Conservation (phyloP, 2,113 vertebrate species). For the Poicephalus gulielmi region DNA sequence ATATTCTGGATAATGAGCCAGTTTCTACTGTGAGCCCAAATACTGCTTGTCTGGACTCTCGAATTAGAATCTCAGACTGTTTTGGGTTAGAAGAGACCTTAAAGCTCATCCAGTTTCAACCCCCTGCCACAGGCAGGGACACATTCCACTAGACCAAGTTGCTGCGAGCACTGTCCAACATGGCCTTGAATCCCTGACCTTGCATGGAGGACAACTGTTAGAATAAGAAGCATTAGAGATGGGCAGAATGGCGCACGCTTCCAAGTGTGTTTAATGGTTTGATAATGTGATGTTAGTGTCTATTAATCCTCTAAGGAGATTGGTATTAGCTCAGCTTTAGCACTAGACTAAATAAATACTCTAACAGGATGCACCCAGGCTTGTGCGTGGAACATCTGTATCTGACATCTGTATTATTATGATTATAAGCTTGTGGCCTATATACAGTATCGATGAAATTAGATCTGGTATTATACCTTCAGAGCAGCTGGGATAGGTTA, state of each 20-base stretch:
- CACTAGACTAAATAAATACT: slow-evolving; percentile 63
- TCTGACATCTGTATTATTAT: slow-evolving; percentile 68
- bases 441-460: slow-evolving; percentile 37
- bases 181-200: neutral
- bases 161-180: neutral
- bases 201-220: neutral
- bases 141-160: neutral
- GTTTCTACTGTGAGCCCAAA: neutral
- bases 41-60: neutral
- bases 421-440: slow-evolving; percentile 64
- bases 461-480: slow-evolving; percentile 36
- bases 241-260: neutral
- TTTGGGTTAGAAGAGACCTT: neutral
- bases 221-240: slow-evolving; percentile 8
- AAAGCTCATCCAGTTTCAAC: neutral
- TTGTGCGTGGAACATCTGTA: slow-evolving; percentile 69
- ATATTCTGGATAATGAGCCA: neutral
- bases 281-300: slow-evolving; percentile 71
- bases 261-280: slow-evolving; percentile 77
- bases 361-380: slow-evolving; percentile 54
- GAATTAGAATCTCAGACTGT: neutral
- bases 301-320: slow-evolving; percentile 79
- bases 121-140: neutral
- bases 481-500: neutral
- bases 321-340: slow-evolving; percentile 77